Base-by-base conservation (phyloP, 2,888 invertebrate genomes). In the Rhabditoides inermis region DNA sequence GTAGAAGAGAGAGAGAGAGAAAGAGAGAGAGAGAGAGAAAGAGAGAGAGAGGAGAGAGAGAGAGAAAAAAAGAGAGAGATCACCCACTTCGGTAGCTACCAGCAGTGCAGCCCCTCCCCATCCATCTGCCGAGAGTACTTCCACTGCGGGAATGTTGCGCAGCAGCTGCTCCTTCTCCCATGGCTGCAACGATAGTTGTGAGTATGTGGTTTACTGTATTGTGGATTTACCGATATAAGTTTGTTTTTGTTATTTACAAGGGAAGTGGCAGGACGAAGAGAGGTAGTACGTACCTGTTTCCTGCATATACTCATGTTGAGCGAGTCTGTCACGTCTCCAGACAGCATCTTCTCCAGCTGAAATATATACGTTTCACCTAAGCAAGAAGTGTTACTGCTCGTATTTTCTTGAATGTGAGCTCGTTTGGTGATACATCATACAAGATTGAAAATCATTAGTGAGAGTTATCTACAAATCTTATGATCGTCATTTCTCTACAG, bases 101-200 rank as follows among this genome's bases (percentile, higher is more conserved):
- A 86, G 78, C 50, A 86, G 78, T 2, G 55, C 44, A 2, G 47
- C 47, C 3, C 39, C 63, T 73, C 78, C 83, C 84, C 85, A 86
- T 5, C 85, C 84, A 73, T 87, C 86, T 0, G 86, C 85, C 63
- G 84, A 75, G 32, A 86, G 79, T 3, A 53, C 45, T 75, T 83
- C 81, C 28, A 28, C 56, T 78, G 83, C 81, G 2, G 83, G 82
- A 74, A 86, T 85, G 67, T 85, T 85, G 2, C 84, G 85, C 80
- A 88, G 86, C 74, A 88, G 86, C 72, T 86, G 85, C 50, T 84
- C 84, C 1, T 86, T 88, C 76, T 89, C 88, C 89, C 90, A 90
- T 0, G 89, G 89, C 61, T 79, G 57, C 20, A 66, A 63, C 54
- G 32, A 23, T 22, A n/a, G 32, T 26, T 7, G 25, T 23, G 12